Base-by-base conservation (phyloP, 2,113 vertebrate species). In the Neofelis nebulosa region DNA sequence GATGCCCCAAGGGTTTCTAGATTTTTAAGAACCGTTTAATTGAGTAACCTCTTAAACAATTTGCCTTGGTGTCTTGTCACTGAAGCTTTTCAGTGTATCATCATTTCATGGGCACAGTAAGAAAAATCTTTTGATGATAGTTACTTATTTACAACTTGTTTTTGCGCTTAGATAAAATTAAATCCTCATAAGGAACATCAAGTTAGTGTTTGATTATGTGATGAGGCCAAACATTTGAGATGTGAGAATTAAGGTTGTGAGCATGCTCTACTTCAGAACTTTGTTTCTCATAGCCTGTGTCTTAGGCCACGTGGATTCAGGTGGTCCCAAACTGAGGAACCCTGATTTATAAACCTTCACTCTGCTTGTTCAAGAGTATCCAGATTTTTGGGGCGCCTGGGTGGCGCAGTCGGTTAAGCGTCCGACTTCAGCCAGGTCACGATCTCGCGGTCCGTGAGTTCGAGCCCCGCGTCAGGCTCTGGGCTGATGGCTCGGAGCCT, bases 141-240 rank as follows among this genome's bases (percentile, higher is more conserved):
- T 96, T 84, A 81, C n/a, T 86, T 78, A 29, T 76, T 96, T 89
- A 74, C 38, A 33, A 76, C 95, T 16, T 87, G 36, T 68, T 95
- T 61, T 68, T 69, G 48, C 79, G n/a, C 25, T 96, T 48, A 87
- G 48, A n/a, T 79, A 87, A 94, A 97, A 76, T 76, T 73, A 91
- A 92, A 73, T 90, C 57, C 48, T 73, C 63, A 74, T 33, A 50
- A 55, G 29, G 38, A 89, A 89, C 74, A 92, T 61, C 15, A 82
- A 63, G 18, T 57, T 48, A n/a, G 5, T 69, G 29, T 68, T 80
- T 76, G 74, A 57, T 94, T 41, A 65, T 48, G 27, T 65, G 33
- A 80, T 33, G 55, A 48, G 18, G 11, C 1, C 33, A 84, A 15
- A 86, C n/a, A 66, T 95, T 71, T 80, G 66, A 78, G 29, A 50